These are phyloP conservation scores for Rhogogaster chlorosoma DNA, from an alignment of 2,888 invertebrate species.

Conservation along the genomic window DNA sequence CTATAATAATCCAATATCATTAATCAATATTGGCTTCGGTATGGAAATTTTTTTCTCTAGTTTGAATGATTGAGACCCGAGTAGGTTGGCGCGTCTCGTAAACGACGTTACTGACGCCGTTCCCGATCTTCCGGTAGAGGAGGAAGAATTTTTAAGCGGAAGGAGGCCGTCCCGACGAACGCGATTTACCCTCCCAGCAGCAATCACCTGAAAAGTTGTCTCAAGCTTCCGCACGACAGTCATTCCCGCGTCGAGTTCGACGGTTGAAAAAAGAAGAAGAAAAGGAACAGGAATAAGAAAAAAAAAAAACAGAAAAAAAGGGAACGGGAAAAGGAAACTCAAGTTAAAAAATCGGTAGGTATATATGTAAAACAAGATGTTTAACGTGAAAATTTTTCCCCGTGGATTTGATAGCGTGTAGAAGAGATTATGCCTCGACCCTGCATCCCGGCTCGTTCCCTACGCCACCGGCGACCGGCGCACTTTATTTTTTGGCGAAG, in stretches of 20 bases:
- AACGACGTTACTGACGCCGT: constrained; percentile 40
- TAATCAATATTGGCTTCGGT: neutral
- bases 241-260: neutral
- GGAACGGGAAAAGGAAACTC: constrained; percentile 46
- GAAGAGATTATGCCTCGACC: constrained; percentile 14
- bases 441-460: constrained; percentile 24
- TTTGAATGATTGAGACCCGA: constrained; percentile 31
- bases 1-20: neutral
- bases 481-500: constrained; percentile 48
- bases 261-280: neutral
- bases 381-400: constrained; percentile 43
- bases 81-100: neutral
- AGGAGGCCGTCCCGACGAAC: constrained; percentile 43
- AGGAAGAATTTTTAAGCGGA: constrained; percentile 38
- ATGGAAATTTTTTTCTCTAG: neutral
- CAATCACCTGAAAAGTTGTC: constrained; percentile 33
- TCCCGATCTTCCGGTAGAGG: constrained; percentile 41
- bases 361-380: constrained; percentile 64
- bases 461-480: constrained; percentile 35
- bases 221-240: constrained; percentile 16
- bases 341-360: constrained; percentile 39
- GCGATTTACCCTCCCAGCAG: constrained; percentile 26
- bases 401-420: neutral
- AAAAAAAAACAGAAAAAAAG: neutral
- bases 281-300: neutral